Evolutionary conservation across 2,113 vertebrate genomes (phyloP).

Genomic region (Xiphophorus hellerii): DNA sequence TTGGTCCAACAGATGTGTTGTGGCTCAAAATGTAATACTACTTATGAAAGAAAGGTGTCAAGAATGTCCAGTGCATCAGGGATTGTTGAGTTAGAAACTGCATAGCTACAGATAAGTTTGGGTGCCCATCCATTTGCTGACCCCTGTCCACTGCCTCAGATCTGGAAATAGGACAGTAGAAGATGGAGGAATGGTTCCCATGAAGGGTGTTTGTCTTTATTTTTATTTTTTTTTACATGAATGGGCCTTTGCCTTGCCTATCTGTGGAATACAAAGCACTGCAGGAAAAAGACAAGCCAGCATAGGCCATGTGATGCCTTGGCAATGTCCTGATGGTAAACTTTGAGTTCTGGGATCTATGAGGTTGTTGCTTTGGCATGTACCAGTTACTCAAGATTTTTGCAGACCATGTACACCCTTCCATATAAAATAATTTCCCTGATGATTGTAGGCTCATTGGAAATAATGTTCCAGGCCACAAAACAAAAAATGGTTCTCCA

Average conservation of each 20-base stretch:
- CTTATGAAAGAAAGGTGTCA: too few relatives aligned
- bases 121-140: background rate
- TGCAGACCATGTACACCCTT: too few relatives aligned
- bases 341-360: background rate
- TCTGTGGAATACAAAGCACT: background rate
- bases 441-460: too few relatives aligned
- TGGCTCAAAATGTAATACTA: too few relatives aligned
- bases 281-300: background rate
- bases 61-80: background rate
- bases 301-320: background rate
- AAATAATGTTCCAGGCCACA: too few relatives aligned
- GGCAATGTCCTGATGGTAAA: background rate
- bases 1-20: too few relatives aligned
- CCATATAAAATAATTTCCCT: too few relatives aligned
- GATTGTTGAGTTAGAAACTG: background rate
- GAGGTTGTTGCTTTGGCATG: background rate
- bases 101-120: background rate
- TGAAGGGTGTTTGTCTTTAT: background rate
- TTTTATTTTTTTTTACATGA: background rate
- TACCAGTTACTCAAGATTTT: too few relatives aligned
- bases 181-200: background rate
- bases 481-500: too few relatives aligned
- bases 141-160: background rate
- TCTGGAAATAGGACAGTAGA: background rate
- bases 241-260: background rate